These are phyloP conservation scores for Darevskia nairensis DNA, from an alignment of 2,797 vertebrate genomes.

Conservation along the genomic window DNA sequence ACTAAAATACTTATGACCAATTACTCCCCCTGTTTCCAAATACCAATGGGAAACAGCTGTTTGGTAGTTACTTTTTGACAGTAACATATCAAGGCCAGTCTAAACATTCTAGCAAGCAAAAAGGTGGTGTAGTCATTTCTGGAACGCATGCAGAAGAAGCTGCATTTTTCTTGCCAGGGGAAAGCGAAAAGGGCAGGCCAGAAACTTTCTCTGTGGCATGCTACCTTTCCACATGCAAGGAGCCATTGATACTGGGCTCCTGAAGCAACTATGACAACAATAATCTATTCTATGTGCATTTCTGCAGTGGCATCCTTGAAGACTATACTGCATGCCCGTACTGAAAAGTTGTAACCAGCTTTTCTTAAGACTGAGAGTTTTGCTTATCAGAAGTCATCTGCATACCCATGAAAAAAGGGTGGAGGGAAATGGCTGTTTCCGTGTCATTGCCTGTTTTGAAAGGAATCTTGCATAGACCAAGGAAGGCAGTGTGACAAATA, in stretches of 20 bases:
- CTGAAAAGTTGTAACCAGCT: not conserved
- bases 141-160: not conserved
- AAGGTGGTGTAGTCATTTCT: not conserved
- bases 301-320: not conserved
- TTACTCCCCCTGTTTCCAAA: not conserved
- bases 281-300: not conserved
- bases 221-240: not conserved
- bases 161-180: not conserved
- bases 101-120: not conserved
- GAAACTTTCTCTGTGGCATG: not conserved
- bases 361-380: not conserved
- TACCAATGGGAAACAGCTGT: not conserved
- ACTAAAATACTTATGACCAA: too few species aligned
- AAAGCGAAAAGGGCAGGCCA: not conserved
- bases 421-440: not conserved
- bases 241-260: not conserved
- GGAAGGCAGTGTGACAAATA: not conserved
- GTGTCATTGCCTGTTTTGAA: not conserved
- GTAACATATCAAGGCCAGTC: not conserved
- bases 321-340: not conserved
- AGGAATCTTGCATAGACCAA: slow-evolving; percentile 1
- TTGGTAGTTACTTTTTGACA: not conserved
- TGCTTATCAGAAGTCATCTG: not conserved
- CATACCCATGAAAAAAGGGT: not conserved
- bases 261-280: not conserved